Base-by-base conservation (phyloP, 2,888 invertebrate genomes). In the Lagria hirta region DNA sequence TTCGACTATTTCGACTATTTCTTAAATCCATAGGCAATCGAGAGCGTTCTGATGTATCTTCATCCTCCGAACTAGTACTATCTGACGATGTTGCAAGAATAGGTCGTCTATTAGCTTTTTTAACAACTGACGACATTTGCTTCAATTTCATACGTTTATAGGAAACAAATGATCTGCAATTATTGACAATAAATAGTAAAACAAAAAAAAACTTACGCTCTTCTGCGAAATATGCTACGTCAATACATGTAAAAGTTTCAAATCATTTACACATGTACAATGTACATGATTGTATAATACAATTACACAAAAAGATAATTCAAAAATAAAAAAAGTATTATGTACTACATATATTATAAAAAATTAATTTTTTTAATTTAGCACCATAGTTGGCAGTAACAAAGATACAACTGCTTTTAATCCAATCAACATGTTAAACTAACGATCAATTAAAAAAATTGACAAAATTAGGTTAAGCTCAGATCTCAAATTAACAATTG, bases 31-130 rank as follows among this genome's bases (percentile, higher is more conserved):
- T 13, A 6, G 13, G 14, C 22, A 34, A 14, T 17, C 35, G 13
- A n/a, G 26, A 7, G 12, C 35, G 21, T 23, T 18, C 17, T 13
- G 26, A 16, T 21, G 11, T 18, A 7, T 27, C 30, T 26, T 51
- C 51, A 22, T 55, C 58, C 7, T 66, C 67, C 1, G 66, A 65
- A 38, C 67, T 68, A 23, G 55, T 60, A 21, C 60, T 65, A 28
- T 65, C 62, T 3, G 65, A 63, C 8, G 64, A 64, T 7, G 61
- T 60, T 26, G 55, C 58, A 6, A 60, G 18, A 20, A 60, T 37
- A 6, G 57, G 58, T 16, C 54, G 42, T 17, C 60, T 48, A 32
- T 46, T 57, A 11, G 55, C 49, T 43, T 63, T 65, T 15, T 62
- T 58, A 17, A 57, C 35, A 35, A 60, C 57, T 7, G 56, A 55